Evolutionary conservation across 2,888 invertebrate species (phyloP).

Genomic region (Maniola hyperantus): DNA sequence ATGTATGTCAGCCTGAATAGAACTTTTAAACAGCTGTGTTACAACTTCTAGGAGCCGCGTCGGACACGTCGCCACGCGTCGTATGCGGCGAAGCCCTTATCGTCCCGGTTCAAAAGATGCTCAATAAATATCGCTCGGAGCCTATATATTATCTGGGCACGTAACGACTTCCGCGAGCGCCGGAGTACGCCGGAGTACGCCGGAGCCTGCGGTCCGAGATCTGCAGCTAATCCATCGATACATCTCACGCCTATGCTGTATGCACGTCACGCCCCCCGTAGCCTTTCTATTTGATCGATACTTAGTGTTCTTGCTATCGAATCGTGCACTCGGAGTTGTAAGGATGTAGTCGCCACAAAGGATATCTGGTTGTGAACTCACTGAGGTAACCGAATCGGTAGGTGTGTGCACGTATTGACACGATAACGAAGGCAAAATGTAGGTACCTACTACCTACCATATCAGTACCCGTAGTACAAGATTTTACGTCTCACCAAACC

Average conservation of each 20-base stretch:
- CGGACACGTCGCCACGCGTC: not conserved
- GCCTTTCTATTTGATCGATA: constrained; percentile 15
- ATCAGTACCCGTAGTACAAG: too few relatives aligned
- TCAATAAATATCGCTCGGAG: constrained; percentile 22
- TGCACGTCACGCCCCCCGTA: constrained; percentile 1
- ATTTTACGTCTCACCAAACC: too few relatives aligned
- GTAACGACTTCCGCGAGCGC: constrained; percentile 22
- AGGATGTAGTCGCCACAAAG: not conserved
- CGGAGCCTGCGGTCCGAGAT: too few relatives aligned
- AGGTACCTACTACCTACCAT: too few relatives aligned
- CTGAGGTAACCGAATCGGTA: not conserved
- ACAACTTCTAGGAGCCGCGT: too few relatives aligned
- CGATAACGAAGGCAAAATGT: not conserved
- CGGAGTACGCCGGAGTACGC: too few relatives aligned
- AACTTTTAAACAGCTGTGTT: not conserved
- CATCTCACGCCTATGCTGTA: constrained; percentile 10
- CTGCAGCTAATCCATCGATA: constrained; percentile 5
- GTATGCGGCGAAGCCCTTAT: not conserved
- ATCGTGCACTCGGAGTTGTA: not conserved
- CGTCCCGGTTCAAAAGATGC: constrained; percentile 3
- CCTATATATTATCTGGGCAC: constrained; percentile 21
- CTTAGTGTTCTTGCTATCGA: not conserved
- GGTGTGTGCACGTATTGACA: not conserved
- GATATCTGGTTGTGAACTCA: not conserved
- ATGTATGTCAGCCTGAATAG: too few relatives aligned